Evolutionary conservation across 2,113 vertebrate genomes (phyloP), one percentile per base, ranked within the genome.

Genomic region (Spheniscus mendiculus): DNA sequence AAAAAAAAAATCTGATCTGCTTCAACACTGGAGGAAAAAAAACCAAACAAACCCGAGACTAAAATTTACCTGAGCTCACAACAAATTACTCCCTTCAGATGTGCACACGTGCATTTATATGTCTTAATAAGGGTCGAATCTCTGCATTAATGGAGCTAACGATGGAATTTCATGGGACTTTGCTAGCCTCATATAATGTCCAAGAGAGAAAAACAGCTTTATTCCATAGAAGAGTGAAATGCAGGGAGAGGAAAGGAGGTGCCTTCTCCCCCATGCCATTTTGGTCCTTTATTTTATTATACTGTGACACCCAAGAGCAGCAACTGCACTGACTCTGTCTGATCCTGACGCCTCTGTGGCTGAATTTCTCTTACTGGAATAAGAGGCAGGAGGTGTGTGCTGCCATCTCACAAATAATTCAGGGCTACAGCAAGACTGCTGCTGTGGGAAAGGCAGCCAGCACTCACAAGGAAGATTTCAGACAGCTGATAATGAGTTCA

Each of bases 401-500:
- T 96, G 47, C 58, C 62, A 70, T n/a, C 72, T 83, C 81, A 86
- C 71, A 88, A 88, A 58, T 53, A 94, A 61, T 85, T 73, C 81
- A 85, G 36, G 58, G 78, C 67, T 83, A 83, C 61, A 93, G 84
- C 65, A 87, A 91, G 80, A 77, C 47, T 91, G 86, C 62, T 85
- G 91, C 78, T 1, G 9, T 73, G 67, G 89, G 84, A 96, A 90
- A 96, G 23, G 78, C 93, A 91, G 87, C 49, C 89, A 81, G 81
- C n/a, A 38, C 78, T 83, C 87, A 72, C 73, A 93, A 95, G 91
- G 90, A 96, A 92, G 89, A 96, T 96, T 96, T 94, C 78, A 97
- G 70, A 79, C 91, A 90, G 84, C 71, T 96, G 94, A 91, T 96
- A 94, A 95, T 77, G 53, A 96, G 89, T 93, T 89, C 84, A 95